A percentile compares a stretch with the other conserved stretches of the same genome.
Evolutionary conservation across 2,797 vertebrate species (phyloP).

Genomic region (Lemur catta): DNA sequence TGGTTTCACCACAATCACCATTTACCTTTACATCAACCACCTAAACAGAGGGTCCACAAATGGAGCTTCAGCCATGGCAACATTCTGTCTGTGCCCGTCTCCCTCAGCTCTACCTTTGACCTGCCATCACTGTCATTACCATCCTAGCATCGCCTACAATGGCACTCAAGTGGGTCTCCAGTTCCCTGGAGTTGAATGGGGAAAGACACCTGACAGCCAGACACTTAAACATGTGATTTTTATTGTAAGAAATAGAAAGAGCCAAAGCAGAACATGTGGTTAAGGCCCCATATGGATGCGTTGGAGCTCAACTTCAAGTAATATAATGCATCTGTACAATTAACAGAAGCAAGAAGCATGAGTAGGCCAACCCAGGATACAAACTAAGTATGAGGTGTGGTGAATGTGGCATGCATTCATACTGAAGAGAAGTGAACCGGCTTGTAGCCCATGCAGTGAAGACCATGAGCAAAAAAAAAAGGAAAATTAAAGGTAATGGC

Average conservation of each 20-base stretch:
- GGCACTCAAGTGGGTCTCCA: neutral
- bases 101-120: neutral
- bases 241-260: constrained; percentile 3
- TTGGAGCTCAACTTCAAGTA: neutral
- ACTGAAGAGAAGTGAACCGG: neutral
- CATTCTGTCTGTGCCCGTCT: neutral
- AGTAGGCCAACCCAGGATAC: neutral
- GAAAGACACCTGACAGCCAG: neutral
- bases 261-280: neutral
- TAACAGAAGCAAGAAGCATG: neutral
- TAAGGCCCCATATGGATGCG: neutral
- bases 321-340: neutral
- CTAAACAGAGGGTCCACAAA: neutral
- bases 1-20: neutral
- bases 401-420: neutral
- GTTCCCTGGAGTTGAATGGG: neutral
- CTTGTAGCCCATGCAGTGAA: neutral
- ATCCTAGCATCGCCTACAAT: neutral
- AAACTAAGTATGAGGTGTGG: neutral
- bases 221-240: neutral
- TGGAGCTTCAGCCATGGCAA: neutral
- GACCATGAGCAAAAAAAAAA: neutral
- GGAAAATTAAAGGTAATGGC: neutral
- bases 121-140: neutral
- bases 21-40: neutral